These are phyloP conservation scores for Amblyraja radiata DNA, from an alignment of 2,797 vertebrate species.

Conservation along the genomic window DNA sequence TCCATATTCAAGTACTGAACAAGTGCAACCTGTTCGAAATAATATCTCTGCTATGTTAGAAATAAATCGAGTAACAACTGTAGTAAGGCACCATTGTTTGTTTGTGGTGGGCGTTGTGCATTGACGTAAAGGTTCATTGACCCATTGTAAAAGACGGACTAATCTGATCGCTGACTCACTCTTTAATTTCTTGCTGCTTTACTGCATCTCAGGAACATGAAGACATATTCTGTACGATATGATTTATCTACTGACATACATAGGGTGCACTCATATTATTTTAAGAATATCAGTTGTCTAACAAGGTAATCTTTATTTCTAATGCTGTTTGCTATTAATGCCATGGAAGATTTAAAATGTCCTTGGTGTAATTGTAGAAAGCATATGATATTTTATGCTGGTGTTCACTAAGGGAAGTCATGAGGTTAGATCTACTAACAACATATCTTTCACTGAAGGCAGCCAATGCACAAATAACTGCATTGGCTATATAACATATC, in stretches of 20 bases:
- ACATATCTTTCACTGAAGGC: too few species aligned
- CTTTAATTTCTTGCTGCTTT: neutral
- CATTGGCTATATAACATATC: too few species aligned
- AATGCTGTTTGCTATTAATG: neutral
- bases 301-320: neutral
- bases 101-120: neutral
- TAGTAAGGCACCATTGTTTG: neutral
- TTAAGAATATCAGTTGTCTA: neutral
- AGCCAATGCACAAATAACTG: too few species aligned
- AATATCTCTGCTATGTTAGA: neutral
- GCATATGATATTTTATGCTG: too few species aligned
- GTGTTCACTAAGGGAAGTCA: too few species aligned
- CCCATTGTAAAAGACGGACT: conserved; percentile 20
- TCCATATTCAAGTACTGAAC: too few species aligned
- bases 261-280: neutral
- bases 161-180: conserved; percentile 3
- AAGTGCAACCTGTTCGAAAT: neutral
- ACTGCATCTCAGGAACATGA: neutral
- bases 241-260: neutral
- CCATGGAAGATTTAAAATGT: neutral
- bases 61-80: neutral
- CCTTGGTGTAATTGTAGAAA: neutral
- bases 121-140: conserved; percentile 5
- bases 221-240: neutral
- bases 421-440: too few species aligned